A percentile compares a stretch with the other conserved stretches of the same genome.
Evolutionary conservation across 2,797 vertebrate species (phyloP).

Genomic region (Mustela erminea): DNA sequence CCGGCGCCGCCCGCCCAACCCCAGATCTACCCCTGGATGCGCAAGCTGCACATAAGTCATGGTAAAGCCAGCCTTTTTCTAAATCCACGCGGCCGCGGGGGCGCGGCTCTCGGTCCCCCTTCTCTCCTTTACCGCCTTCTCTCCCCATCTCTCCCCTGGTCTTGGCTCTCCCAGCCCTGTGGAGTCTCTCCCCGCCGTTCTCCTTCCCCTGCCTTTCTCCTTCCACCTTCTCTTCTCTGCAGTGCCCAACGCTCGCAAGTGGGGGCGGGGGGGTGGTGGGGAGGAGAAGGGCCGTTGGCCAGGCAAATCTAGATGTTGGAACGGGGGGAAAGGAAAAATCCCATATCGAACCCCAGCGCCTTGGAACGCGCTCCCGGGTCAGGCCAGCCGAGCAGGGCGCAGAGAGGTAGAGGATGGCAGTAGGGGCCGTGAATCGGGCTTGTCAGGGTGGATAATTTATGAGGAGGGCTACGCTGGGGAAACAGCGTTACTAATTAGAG

Average conservation of each 20-base stretch:
- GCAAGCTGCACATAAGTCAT: slow-evolving; percentile 99
- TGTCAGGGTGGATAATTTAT: slow-evolving; percentile 86
- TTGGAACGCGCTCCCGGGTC: slow-evolving; percentile 51
- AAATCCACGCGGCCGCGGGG: slow-evolving; percentile 69
- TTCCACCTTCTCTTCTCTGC: slow-evolving; percentile 4
- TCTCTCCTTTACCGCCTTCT: slow-evolving; percentile 76
- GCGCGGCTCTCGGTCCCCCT: slow-evolving; percentile 82
- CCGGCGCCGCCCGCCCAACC: slow-evolving; percentile 94
- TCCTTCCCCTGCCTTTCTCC: slow-evolving; percentile 56
- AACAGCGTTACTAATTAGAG: slow-evolving; percentile 88
- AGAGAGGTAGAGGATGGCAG: slow-evolving; percentile 77
- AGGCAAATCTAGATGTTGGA: slow-evolving; percentile 67
- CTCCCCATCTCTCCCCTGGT: slow-evolving; percentile 66
- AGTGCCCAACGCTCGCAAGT: slow-evolving; percentile 68
- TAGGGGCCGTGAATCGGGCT: slow-evolving; percentile 81
- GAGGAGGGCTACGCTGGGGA: slow-evolving; percentile 83
- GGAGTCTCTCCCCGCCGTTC: slow-evolving; percentile 49
- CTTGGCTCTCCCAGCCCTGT: slow-evolving; percentile 60
- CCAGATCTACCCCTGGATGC: slow-evolving; percentile 99
- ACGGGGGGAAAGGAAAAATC: neutral
- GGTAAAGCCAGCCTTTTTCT: slow-evolving; percentile 92
- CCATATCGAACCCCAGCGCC: slow-evolving; percentile 59
- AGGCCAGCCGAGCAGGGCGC: slow-evolving; percentile 61
- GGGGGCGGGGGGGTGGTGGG: slow-evolving; percentile 52
- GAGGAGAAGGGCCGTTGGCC: slow-evolving; percentile 12